phyloP scores from a whole-genome alignment of 1,140 invertebrate genomes.

The Nasonia giraulti region DNA sequence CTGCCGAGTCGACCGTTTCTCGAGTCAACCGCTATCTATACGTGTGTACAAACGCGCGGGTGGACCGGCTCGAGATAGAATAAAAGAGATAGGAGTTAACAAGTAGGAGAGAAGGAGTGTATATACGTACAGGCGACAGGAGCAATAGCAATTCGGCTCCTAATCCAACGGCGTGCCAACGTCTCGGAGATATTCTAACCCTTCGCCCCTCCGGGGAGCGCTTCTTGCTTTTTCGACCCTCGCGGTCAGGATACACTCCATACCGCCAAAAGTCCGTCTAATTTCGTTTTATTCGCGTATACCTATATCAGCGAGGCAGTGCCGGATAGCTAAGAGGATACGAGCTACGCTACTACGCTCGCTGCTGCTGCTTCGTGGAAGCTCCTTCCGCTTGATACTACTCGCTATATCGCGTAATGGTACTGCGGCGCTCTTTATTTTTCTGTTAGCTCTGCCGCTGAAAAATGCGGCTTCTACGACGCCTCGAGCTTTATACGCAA shows the following conservation, averaged over 20 bases:
- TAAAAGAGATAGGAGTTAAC: conserved; percentile 39
- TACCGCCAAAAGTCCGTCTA: conserved; percentile 51
- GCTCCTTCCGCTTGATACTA: not conserved
- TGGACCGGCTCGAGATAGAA: not conserved
- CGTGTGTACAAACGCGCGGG: not conserved
- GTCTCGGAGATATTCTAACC: conserved; percentile 59
- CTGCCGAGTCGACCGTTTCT: not conserved
- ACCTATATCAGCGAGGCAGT: not conserved
- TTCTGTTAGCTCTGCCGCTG: not conserved
- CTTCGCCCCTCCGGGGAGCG: conserved; percentile 54
- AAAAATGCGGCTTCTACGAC: too few species aligned
- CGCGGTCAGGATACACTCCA: not conserved
- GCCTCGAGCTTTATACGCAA: too few species aligned
- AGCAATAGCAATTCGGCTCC: conserved; percentile 62
- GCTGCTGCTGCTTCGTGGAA: not conserved
- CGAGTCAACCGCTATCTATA: not conserved
- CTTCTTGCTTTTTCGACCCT: conserved; percentile 48
- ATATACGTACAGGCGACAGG: not conserved
- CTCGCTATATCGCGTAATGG: not conserved
- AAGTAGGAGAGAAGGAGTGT: conserved; percentile 28
- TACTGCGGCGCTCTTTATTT: not conserved
- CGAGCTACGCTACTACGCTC: not conserved
- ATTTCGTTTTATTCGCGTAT: conserved; percentile 64
- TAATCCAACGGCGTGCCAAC: conserved; percentile 66
- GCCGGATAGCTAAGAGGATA: conserved; percentile 1